Conservation (phyloP, 1,140 invertebrate genomes). For the Zaprionus gabonicus region DNA sequence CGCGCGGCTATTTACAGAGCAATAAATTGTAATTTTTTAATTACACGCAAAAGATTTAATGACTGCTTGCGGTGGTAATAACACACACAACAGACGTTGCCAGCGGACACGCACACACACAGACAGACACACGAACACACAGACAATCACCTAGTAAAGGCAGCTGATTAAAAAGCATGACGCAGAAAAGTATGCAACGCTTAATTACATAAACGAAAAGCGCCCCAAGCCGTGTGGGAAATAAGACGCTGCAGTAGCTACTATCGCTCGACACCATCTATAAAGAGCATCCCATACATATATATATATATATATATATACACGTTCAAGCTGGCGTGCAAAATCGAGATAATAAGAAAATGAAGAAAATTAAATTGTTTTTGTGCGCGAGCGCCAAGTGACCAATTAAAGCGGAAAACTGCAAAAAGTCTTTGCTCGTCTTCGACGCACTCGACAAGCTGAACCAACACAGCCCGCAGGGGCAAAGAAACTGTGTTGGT, state of each 20-base stretch:
- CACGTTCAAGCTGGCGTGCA: constrained; percentile 50
- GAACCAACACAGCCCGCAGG: constrained; percentile 43
- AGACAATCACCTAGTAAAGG: constrained; percentile 22
- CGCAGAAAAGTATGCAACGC: constrained; percentile 61
- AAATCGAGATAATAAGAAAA: constrained; percentile 80
- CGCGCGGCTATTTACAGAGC: constrained; percentile 57
- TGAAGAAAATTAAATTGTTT: constrained; percentile 80
- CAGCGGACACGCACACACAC: constrained; percentile 8
- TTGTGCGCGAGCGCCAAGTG: constrained; percentile 71
- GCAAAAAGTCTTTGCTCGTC: constrained; percentile 59
- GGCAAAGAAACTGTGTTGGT: not conserved
- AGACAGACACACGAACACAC: not conserved
- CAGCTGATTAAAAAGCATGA: constrained; percentile 52
- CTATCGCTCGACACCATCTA: constrained; percentile 21
- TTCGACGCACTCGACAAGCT: constrained; percentile 40
- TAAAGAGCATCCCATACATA: not conserved
- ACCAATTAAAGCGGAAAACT: constrained; percentile 71
- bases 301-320: too few relatives aligned
- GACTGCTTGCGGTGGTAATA: constrained; percentile 73
- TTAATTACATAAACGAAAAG: constrained; percentile 74
- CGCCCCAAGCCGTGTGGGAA: constrained; percentile 23
- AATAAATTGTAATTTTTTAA: constrained; percentile 82
- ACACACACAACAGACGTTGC: constrained; percentile 65
- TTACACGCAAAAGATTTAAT: constrained; percentile 81
- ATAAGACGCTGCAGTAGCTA: constrained; percentile 17